These are phyloP conservation scores for Sminthopsis crassicaudata DNA, from an alignment of 2,113 vertebrate genomes.

Conservation along the genomic window DNA sequence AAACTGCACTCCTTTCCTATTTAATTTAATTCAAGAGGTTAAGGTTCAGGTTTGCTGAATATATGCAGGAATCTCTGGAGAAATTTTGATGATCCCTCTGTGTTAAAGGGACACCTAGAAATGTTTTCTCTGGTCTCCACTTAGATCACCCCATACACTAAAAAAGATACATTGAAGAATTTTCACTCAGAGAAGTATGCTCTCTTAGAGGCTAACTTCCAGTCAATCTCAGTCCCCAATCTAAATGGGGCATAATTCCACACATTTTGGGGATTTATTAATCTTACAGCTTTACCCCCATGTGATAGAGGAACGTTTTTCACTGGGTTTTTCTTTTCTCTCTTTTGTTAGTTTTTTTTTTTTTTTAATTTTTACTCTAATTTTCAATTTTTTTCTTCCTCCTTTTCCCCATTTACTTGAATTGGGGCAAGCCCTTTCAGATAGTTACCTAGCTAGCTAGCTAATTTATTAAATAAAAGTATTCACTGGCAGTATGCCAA, in stretches of 20 bases:
- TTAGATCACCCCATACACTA: neutral
- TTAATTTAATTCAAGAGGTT: too few relatives aligned
- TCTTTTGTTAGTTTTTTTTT: neutral
- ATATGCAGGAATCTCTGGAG: too few relatives aligned
- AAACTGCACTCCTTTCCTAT: too few relatives aligned
- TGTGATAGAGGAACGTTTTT: neutral
- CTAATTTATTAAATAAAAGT: neutral
- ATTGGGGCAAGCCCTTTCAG: neutral
- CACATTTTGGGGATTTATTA: neutral
- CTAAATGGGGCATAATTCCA: neutral
- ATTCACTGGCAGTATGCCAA: neutral
- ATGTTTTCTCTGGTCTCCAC: neutral
- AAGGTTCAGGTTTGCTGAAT: too few relatives aligned
- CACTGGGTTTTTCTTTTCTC: neutral
- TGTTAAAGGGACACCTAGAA: too few relatives aligned
- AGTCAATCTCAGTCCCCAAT: neutral
- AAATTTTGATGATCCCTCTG: too few relatives aligned
- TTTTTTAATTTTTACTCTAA: neutral
- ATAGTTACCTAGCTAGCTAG: neutral
- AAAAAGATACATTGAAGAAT: neutral
- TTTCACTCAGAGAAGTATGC: neutral
- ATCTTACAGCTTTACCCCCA: neutral
- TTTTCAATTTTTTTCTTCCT: neutral
- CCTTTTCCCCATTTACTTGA: neutral
- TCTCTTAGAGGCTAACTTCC: neutral